Base-by-base conservation (phyloP, 1,140 invertebrate genomes). In the Philopotamus ludificatus region DNA sequence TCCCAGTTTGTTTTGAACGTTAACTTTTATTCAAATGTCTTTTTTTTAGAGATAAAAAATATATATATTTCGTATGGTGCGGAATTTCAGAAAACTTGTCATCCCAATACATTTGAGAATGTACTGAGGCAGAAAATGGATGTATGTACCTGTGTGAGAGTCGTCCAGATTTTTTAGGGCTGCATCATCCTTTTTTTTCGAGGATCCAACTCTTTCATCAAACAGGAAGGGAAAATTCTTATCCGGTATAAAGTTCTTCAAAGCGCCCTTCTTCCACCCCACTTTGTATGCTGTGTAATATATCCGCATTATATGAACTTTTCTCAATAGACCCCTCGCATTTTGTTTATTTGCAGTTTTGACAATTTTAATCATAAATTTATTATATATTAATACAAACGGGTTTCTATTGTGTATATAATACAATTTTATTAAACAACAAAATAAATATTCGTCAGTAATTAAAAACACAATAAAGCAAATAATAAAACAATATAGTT, bases 91-190 rank as follows among this genome's bases (percentile, higher is more conserved):
- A 34, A 34, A 34, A 15, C 51, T 26, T 55, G 51, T 55, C 51
- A 55, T 55, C 23, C 28, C 51, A 55, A 55, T 55, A 55, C 47
- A 21, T 41, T 57, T 25, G 53, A 39, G 41, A 12, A 20, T 47
- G 57, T 25, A 9, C 39, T 45, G 51, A 49, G 50, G 51, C 63
- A 54, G 53, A 58, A 65, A 65, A 65, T 58, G 63, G 63, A 22
- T 21, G 20, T 51, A 50, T 23, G 23, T 53, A 22, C 10, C 49
- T 16, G 20, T 22, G 49, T 7, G 4, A 16, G 12, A 4, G 7
- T 50, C 4, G 9, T 9, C 21, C 50, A 15, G 50, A 53, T 55
- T 55, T 45, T 60, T 47, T 49, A 47, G 22, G 57, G 23, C 57
- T 60, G 57, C 42, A 60, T 49, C 57, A 25, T 60, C 42, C 9